Evolutionary conservation across 2,888 invertebrate genomes (phyloP).

Genomic region (Lepidonotus clava): DNA sequence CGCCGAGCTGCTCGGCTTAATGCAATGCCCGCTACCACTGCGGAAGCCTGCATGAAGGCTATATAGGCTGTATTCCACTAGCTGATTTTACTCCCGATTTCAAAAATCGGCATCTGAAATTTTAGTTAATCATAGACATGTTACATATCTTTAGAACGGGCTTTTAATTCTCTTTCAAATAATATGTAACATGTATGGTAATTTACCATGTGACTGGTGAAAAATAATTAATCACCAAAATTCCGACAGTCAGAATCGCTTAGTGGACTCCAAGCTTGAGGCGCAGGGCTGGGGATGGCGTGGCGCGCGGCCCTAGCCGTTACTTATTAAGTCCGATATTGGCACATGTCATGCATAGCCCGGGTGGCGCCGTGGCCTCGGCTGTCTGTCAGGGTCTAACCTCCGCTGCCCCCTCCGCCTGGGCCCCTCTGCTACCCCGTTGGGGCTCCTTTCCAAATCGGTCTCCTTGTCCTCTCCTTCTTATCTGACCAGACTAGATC

Average conservation of each 20-base stretch:
- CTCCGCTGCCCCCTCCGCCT: not conserved
- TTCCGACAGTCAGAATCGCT: no score
- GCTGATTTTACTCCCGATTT: no score
- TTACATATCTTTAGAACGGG: no score
- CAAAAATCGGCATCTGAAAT: no score
- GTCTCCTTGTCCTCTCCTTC: not conserved
- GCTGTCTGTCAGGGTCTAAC: constrained; percentile 1
- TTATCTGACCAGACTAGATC: no score
- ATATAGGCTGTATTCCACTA: not conserved
- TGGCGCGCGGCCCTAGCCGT: not conserved
- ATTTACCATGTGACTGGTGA: no score
- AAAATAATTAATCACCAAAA: no score
- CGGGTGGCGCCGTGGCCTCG: not conserved
- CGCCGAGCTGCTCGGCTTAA: not conserved
- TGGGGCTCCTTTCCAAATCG: not conserved
- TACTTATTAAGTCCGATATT: constrained; percentile 45
- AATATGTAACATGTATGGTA: no score
- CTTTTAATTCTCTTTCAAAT: no score
- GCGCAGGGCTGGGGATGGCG: not conserved
- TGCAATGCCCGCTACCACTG: constrained; percentile 28
- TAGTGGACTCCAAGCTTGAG: no score
- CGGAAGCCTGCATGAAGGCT: no score
- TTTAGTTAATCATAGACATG: no score
- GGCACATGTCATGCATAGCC: constrained; percentile 43
- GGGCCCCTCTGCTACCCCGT: not conserved